Percentiles rank a stretch among this genome's conserved stretches.
Conservation (phyloP, 2,113 vertebrate genomes). For the Geococcyx californianus region DNA sequence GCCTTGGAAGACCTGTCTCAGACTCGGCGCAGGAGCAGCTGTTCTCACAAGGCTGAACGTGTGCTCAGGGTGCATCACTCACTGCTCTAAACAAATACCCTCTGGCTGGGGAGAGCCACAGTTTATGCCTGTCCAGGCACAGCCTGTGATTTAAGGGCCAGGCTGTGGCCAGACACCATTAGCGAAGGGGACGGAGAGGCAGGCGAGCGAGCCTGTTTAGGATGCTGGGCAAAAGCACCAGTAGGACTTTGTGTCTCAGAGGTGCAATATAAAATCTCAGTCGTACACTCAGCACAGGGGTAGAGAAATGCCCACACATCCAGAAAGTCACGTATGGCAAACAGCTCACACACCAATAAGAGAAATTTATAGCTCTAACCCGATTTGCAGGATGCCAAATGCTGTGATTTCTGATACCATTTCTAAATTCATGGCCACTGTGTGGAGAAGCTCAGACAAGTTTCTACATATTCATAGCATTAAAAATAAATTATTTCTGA, state of each 20-base stretch:
- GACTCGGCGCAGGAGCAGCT: neutral
- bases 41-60: accelerated
- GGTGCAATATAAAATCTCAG: constrained; percentile 31
- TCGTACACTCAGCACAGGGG: neutral
- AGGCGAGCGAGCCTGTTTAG: neutral
- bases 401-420: neutral
- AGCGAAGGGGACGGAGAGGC: neutral
- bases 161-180: neutral
- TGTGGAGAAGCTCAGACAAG: neutral
- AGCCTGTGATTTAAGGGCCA: neutral
- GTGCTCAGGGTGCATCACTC: neutral
- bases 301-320: constrained; percentile 9
- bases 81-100: neutral
- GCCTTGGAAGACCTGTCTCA: accelerated
- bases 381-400: accelerated
- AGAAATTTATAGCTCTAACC: constrained; percentile 20
- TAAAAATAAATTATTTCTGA: constrained; percentile 22
- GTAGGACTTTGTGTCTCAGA: constrained; percentile 44
- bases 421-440: constrained; percentile 19
- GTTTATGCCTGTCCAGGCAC: neutral
- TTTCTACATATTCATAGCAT: constrained; percentile 28
- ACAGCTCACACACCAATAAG: neutral
- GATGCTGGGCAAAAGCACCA: constrained; percentile 32
- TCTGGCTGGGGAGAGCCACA: neutral
- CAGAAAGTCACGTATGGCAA: constrained; percentile 13